Conservation (phyloP, 2,888 invertebrate species). For the Drosophila setosimentum region DNA sequence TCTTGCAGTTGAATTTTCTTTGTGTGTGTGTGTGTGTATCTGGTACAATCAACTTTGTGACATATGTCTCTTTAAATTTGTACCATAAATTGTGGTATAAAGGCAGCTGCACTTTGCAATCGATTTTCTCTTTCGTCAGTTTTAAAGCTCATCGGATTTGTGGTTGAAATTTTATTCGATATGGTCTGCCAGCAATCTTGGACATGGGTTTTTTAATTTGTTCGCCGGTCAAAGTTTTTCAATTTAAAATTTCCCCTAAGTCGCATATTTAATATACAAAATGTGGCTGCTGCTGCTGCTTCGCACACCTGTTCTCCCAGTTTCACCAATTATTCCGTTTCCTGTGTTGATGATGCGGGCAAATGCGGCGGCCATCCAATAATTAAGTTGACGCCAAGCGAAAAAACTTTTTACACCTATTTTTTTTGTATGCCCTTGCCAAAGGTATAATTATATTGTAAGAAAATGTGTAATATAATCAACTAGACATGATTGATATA, state of each 20-base stretch:
- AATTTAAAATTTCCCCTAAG: slow-evolving; percentile 72
- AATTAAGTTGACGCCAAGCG: slow-evolving; percentile 69
- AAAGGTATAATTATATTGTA: slow-evolving; percentile 16
- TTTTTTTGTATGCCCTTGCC: slow-evolving; percentile 19
- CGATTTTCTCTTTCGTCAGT: slow-evolving; percentile 1
- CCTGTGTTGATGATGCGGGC: slow-evolving; percentile 41
- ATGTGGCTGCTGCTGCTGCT: slow-evolving; percentile 54
- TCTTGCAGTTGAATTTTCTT: neutral
- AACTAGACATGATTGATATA: neutral
- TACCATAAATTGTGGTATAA: slow-evolving; percentile 12
- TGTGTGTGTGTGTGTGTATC: slow-evolving; percentile 21
- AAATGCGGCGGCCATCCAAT: slow-evolving; percentile 57
- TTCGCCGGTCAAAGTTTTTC: slow-evolving; percentile 71
- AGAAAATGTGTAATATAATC: slow-evolving; percentile 17
- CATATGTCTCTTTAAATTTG: slow-evolving; percentile 54
- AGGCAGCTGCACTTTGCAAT: slow-evolving; percentile 44
- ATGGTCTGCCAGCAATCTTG: slow-evolving; percentile 28
- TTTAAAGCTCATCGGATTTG: slow-evolving; percentile 60
- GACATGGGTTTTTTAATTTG: slow-evolving; percentile 67
- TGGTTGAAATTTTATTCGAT: slow-evolving; percentile 48
- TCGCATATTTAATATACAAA: slow-evolving; percentile 74
- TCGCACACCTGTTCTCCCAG: slow-evolving; percentile 61
- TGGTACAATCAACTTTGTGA: slow-evolving; percentile 48
- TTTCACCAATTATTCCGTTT: slow-evolving; percentile 2
- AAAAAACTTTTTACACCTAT: slow-evolving; percentile 58